A percentile compares a stretch with the other conserved stretches of the same genome.
phyloP scores from a whole-genome alignment of 2,888 invertebrate genomes.

The Aspidiotus destructor region DNA sequence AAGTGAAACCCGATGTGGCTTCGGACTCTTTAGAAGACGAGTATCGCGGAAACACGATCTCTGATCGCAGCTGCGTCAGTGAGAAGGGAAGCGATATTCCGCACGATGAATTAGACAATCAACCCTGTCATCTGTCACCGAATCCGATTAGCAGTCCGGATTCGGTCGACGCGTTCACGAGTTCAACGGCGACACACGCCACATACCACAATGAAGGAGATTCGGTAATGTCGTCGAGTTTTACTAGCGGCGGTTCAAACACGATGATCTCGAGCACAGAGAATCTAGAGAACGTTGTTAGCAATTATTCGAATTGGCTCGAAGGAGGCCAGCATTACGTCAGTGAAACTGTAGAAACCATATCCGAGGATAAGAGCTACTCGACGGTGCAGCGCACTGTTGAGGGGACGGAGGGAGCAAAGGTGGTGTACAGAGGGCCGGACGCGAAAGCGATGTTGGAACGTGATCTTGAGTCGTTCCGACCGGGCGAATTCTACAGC shows the following conservation, averaged over 20 bases:
- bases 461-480: conserved; percentile 47
- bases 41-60: conserved; percentile 1
- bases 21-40: conserved; percentile 14
- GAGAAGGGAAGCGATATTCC: conserved; percentile 1
- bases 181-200: conserved; percentile 70
- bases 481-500: conserved; percentile 45
- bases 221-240: conserved; percentile 75
- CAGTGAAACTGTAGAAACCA: conserved; percentile 44
- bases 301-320: conserved; percentile 44
- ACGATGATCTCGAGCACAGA: conserved; percentile 72
- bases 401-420: conserved; percentile 47
- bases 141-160: conserved; percentile 54
- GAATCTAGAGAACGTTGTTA: conserved; percentile 50
- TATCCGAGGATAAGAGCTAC: conserved; percentile 45
- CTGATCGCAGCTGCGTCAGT: conserved; percentile 6
- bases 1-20: conserved; percentile 38
- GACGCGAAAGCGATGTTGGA: conserved; percentile 47
- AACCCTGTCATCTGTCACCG: conserved; percentile 7
- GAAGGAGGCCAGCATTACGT: conserved; percentile 43
- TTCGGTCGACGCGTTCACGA: conserved; percentile 60
- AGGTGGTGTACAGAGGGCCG: conserved; percentile 45
- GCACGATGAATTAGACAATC: conserved; percentile 1
- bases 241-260: conserved; percentile 73
- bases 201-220: conserved; percentile 76
- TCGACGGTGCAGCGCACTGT: conserved; percentile 44